Conservation (phyloP, 1,140 invertebrate genomes). For the Aphelenchoides avenae region DNA sequence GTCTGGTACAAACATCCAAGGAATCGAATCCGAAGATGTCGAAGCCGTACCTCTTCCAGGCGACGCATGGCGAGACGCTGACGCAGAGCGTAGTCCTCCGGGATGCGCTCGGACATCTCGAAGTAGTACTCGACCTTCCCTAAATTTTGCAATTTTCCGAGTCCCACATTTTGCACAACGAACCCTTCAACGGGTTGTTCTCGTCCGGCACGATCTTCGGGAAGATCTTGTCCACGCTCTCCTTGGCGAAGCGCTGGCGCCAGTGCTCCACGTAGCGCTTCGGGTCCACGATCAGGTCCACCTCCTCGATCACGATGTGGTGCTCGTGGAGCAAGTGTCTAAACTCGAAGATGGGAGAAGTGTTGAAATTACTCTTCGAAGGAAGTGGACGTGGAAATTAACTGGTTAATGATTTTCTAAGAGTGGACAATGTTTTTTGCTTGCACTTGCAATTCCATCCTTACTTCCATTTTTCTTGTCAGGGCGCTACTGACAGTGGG, state of each 20-base stretch:
- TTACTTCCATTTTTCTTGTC: no score
- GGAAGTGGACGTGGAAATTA: no score
- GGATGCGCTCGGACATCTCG: slow-evolving; percentile 43
- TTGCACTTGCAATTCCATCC: no score
- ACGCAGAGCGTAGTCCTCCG: slow-evolving; percentile 44
- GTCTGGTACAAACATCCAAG: no score
- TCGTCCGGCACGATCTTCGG: slow-evolving; percentile 52
- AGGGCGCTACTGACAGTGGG: no score
- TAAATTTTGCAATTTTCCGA: no score
- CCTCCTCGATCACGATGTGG: slow-evolving; percentile 55
- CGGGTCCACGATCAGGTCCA: slow-evolving; percentile 57
- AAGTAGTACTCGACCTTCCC: slow-evolving; percentile 56
- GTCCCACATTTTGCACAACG: no score
- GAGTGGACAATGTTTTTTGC: no score
- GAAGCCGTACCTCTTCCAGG: slow-evolving; percentile 51
- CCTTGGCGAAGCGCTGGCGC: slow-evolving; percentile 56
- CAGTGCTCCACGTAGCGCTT: slow-evolving; percentile 57
- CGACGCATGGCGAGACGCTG: slow-evolving; percentile 58
- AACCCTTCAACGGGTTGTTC: slow-evolving; percentile 34
- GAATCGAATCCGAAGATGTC: no score
- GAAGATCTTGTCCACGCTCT: slow-evolving; percentile 50
- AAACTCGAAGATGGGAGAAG: slow-evolving; percentile 1
- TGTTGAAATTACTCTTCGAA: no score
- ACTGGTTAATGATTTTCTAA: no score
- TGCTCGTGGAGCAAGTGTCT: slow-evolving; percentile 36